phyloP scores from a whole-genome alignment of 2,797 vertebrate genomes.

The Clarias platycephalus region DNA sequence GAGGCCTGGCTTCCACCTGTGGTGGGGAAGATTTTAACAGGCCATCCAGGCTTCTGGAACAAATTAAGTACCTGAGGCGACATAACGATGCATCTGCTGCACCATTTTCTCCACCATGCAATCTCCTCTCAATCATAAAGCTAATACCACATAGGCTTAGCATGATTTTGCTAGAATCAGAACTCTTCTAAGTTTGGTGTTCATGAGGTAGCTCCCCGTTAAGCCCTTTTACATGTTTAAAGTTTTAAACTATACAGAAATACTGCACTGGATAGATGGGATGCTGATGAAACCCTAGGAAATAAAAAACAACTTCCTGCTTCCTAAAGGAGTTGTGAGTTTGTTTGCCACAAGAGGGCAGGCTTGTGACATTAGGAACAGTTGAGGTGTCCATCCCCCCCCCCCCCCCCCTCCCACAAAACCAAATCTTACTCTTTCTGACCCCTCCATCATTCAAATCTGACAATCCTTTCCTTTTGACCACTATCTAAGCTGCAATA shows the following conservation, averaged over 20 bases:
- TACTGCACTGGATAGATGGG: constrained; percentile 28
- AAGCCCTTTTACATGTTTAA: not conserved
- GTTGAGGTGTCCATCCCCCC: not conserved
- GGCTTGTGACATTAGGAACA: constrained; percentile 25
- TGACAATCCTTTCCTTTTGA: constrained; percentile 48
- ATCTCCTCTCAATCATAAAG: constrained; percentile 7
- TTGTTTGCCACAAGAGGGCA: constrained; percentile 50
- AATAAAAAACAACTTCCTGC: not conserved
- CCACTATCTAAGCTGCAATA: constrained; percentile 46
- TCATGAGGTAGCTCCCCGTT: not conserved
- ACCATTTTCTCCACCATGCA: constrained; percentile 18
- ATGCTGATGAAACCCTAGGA: not conserved
- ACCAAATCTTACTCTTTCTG: not conserved
- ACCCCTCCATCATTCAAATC: constrained; percentile 18
- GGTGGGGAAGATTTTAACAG: constrained; percentile 29
- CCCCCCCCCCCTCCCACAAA: not conserved
- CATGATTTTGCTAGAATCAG: constrained; percentile 33
- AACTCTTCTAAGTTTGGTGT: constrained; percentile 8
- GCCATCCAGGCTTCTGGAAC: constrained; percentile 51
- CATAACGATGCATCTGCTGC: constrained; percentile 22
- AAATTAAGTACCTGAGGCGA: constrained; percentile 41
- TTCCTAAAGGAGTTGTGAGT: not conserved
- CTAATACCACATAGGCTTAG: not conserved
- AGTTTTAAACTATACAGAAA: not conserved
- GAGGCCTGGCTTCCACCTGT: constrained; percentile 40